phyloP scores from a whole-genome alignment of 2,888 invertebrate genomes.

The Gandaritis pyraliata region DNA sequence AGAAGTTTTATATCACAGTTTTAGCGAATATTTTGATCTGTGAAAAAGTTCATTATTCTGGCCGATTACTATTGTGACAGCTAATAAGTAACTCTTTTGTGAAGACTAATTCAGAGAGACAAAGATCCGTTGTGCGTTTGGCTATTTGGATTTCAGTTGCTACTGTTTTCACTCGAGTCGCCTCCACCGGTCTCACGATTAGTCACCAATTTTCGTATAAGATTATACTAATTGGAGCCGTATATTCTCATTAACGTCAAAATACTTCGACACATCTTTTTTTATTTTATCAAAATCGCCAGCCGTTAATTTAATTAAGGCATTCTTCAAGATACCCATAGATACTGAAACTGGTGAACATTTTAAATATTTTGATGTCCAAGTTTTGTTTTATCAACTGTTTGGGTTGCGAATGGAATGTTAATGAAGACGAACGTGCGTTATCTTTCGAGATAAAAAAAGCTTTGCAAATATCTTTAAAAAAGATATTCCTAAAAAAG shows the following conservation, averaged over 20 bases:
- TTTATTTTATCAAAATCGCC: constrained; percentile 68
- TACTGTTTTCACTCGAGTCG: constrained; percentile 6
- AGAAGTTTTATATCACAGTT: too few species aligned
- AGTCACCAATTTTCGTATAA: constrained; percentile 32
- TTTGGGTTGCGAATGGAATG: constrained; percentile 68
- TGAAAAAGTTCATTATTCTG: too few species aligned
- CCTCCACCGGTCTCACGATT: constrained; percentile 28
- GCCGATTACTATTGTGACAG: too few species aligned
- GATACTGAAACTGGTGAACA: constrained; percentile 63
- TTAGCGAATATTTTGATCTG: too few species aligned
- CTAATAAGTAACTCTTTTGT: too few species aligned
- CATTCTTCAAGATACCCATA: constrained; percentile 73
- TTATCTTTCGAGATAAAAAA: constrained; percentile 14
- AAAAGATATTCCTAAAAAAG: too few species aligned
- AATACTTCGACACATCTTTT: constrained; percentile 63
- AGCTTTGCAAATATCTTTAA: background rate
- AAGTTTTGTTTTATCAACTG: constrained; percentile 56
- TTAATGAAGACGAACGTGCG: constrained; percentile 64
- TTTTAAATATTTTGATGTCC: constrained; percentile 60
- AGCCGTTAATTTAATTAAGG: constrained; percentile 80
- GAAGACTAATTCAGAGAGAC: too few species aligned
- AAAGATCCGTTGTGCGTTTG: too few species aligned
- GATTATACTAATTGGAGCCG: constrained; percentile 42
- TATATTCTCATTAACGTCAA: constrained; percentile 78
- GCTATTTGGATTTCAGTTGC: too few species aligned